Percentiles rank a stretch among this genome's conserved stretches.
These are phyloP conservation scores for Phycodurus eques DNA, from an alignment of 2,113 vertebrate genomes.

Conservation along the genomic window DNA sequence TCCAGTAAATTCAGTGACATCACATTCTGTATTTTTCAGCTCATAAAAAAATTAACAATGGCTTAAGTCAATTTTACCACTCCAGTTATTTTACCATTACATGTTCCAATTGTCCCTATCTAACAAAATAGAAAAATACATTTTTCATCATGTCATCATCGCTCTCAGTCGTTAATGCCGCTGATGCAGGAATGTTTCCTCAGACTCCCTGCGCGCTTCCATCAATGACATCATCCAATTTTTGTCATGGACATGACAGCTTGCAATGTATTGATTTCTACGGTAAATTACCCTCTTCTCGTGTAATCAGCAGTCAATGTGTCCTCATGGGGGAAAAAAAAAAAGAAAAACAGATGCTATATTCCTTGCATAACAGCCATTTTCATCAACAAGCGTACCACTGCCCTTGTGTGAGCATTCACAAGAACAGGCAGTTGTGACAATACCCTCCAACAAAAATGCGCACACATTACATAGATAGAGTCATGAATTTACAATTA, in stretches of 20 bases:
- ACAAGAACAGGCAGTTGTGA: neutral
- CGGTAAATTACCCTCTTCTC: conserved; percentile 35
- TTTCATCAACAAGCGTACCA: neutral
- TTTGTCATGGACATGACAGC: conserved; percentile 44
- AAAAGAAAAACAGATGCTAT: neutral
- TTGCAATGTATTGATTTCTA: conserved; percentile 49
- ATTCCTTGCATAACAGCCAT: neutral
- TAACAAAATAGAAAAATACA: conserved; percentile 40
- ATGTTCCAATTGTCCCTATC: conserved; percentile 39
- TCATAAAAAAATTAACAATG: conserved; percentile 49
- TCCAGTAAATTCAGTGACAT: conserved; percentile 21
- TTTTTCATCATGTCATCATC: conserved; percentile 46
- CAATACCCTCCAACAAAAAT: neutral
- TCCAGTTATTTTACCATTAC: conserved; percentile 41
- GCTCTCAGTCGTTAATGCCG: conserved; percentile 26
- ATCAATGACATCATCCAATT: conserved; percentile 54
- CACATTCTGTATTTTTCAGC: conserved; percentile 33
- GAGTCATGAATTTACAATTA: no score
- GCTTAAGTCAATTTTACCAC: conserved; percentile 51
- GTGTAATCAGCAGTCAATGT: conserved; percentile 15
- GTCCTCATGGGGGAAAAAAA: neutral
- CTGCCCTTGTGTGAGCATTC: neutral
- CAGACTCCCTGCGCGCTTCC: conserved; percentile 6
- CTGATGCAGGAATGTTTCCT: conserved; percentile 29
- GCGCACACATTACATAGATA: no score